A percentile compares a stretch with the other conserved stretches of the same genome.
Evolutionary conservation across 1,140 invertebrate genomes (phyloP).

Genomic region (Drosophila repletoides): DNA sequence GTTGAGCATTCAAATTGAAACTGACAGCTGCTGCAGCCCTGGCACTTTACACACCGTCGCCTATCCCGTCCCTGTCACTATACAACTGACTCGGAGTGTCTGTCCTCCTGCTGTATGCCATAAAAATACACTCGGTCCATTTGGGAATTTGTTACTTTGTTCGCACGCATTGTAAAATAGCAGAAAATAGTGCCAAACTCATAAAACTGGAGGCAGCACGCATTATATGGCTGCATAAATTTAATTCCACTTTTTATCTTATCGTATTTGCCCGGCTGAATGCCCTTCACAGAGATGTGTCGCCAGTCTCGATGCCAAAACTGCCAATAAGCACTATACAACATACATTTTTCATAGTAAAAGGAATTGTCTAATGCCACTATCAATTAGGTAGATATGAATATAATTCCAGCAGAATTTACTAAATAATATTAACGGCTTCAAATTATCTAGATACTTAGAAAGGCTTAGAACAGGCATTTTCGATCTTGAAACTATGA

Average conservation of each 20-base stretch:
- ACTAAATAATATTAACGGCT: too few species aligned
- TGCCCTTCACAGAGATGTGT: not conserved
- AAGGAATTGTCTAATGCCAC: too few species aligned
- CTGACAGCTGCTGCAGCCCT: slow-evolving; percentile 50
- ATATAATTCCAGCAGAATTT: too few species aligned
- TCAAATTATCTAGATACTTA: too few species aligned
- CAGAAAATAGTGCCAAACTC: slow-evolving; percentile 68
- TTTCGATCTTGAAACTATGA: too few species aligned
- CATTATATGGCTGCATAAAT: slow-evolving; percentile 46
- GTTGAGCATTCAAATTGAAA: slow-evolving; percentile 81
- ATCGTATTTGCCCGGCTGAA: not conserved
- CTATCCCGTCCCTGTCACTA: not conserved
- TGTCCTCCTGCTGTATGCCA: slow-evolving; percentile 18
- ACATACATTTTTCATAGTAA: too few species aligned
- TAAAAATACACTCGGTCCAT: slow-evolving; percentile 31
- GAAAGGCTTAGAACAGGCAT: too few species aligned
- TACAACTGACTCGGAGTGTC: not conserved
- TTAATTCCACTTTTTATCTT: slow-evolving; percentile 40
- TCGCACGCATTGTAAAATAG: slow-evolving; percentile 44
- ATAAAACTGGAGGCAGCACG: slow-evolving; percentile 42
- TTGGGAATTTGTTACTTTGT: slow-evolving; percentile 70
- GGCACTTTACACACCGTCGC: slow-evolving; percentile 5
- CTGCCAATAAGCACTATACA: too few species aligned
- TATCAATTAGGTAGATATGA: too few species aligned
- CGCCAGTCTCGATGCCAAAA: slow-evolving; percentile 1